Base-by-base conservation (phyloP, 2,113 vertebrate species). In the Myrmecophaga tridactyla region DNA sequence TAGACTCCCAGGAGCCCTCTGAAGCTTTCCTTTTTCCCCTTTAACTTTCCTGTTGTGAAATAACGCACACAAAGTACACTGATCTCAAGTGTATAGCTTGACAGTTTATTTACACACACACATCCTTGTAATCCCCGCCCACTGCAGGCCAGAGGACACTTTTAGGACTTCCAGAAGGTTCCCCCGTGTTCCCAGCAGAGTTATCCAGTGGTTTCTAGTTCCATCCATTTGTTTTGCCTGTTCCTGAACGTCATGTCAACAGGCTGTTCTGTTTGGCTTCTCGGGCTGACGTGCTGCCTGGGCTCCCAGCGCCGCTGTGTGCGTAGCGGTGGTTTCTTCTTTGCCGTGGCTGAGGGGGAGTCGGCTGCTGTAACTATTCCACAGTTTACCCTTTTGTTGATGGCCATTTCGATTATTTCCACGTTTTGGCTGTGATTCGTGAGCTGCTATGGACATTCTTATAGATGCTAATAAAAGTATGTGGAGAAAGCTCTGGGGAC, bases 1-100 rank as follows among this genome's bases (percentile, higher is more conserved):
- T 94, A 96, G 94, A 86, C 53, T 70, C 90, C 97, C 96, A 92
- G 90, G 95, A 88, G 82, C 43, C 77, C 95, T 95, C 90, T 63
- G 46, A 81, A 96, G 85, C 36, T 46, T 18, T 73, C 65, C 56
- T 39, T 2, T 41, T 25, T 27, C 34, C 20, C 18, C 15, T 27
- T 41, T 18, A 76, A 75, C 48, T 87, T 89, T 88, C 82, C 94
- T 69, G 48, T 10, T 46, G 72, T 39, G 17, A 63, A 94, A 63
- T 73, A 76, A 60, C 75, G 78, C 29, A 51, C 29, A 4, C 80
- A n/a, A 76, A 43, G n/a, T 3, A 14, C 51, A 31, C 65, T 36
- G 65, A 25, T 34, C 67, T n/a, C 69, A 34, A 34, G 36, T 2
- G 6, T 34, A 7, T 11, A 39, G 36, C 85, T 67, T 53, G 80